Base-by-base conservation (phyloP, 1,140 invertebrate genomes). In the Drosophila sucinea region DNA sequence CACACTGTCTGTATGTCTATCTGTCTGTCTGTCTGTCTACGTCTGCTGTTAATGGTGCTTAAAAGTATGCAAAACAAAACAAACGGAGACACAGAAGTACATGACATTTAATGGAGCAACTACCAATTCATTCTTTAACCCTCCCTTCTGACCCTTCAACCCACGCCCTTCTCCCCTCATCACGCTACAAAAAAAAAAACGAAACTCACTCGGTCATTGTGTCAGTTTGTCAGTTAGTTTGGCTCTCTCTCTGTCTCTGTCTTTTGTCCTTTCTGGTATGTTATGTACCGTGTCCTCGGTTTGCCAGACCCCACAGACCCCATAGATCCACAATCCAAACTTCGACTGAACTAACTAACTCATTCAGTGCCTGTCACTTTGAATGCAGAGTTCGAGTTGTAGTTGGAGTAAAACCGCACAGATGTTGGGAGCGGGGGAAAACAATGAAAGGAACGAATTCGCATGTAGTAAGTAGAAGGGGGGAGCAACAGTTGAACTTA, bases 101-200 rank as follows among this genome's bases (percentile, higher is more conserved):
- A 77, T 77, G 75, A 77, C 75, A 77, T 74, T 77, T 77, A 77
- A 77, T 77, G 71, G 75, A 77, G 74, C 73, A 77, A 67, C 38
- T 61, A 51, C 44, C 44, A 51, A 51, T 51, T 51, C 44, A 25
- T 47, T 47, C 17, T 23, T 47, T 17, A 23, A 17, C 6, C n/a
- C n/a, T 4, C 3, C 17, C 17, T 41, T 44, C 40, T 35, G 17
- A 38, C 5, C n/a, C 44, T 1, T 7, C 17, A 47, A 5, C 1
- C 44, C 41, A 44, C 2, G 8, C 35, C 35, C 35, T 8, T n/a
- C 8, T n/a, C 30, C 11, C 17, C 8, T 25, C 56, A 0, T 11
- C 32, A 54, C 25, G 17, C 23, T 38, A 1, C 6, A 32, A 40
- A 4, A 33, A 29, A 33, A 32, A 44, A 33, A 17, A 47, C 60